phyloP scores from a whole-genome alignment of 1,140 invertebrate species.

The Antheraea pernyi region DNA sequence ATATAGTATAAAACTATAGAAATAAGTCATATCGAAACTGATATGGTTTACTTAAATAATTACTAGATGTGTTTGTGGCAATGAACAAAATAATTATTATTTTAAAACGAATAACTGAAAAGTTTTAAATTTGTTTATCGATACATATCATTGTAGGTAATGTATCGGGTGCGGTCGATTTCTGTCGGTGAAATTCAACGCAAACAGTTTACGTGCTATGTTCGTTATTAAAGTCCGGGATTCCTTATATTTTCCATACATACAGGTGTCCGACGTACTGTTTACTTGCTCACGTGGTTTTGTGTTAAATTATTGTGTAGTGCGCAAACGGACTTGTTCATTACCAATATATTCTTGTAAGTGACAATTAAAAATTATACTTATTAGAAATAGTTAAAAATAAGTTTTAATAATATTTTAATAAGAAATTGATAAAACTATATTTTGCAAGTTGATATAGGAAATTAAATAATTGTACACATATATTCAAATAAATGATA shows the following conservation, averaged over 20 bases:
- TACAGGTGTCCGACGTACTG: neutral
- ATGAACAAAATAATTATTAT: too few relatives aligned
- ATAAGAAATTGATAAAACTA: too few relatives aligned
- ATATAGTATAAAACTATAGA: too few relatives aligned
- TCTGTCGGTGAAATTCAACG: too few relatives aligned
- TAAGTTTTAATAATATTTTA: too few relatives aligned
- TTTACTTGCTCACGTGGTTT: neutral
- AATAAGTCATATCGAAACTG: too few relatives aligned
- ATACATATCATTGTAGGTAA: neutral
- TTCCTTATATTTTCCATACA: neutral
- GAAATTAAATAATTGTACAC: too few relatives aligned
- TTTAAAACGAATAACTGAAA: neutral
- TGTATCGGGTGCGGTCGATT: neutral
- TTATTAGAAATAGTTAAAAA: neutral
- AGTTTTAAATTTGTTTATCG: neutral
- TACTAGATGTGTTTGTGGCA: too few relatives aligned
- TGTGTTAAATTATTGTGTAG: neutral
- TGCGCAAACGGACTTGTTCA: neutral
- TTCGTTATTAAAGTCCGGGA: constrained; percentile 1
- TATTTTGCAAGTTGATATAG: too few relatives aligned
- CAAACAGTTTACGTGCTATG: neutral
- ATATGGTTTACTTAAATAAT: too few relatives aligned
- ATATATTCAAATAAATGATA: too few relatives aligned
- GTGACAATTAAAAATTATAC: neutral
- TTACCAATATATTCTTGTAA: neutral